Conservation (phyloP, 2,113 vertebrate genomes). For the Micromys minutus region DNA sequence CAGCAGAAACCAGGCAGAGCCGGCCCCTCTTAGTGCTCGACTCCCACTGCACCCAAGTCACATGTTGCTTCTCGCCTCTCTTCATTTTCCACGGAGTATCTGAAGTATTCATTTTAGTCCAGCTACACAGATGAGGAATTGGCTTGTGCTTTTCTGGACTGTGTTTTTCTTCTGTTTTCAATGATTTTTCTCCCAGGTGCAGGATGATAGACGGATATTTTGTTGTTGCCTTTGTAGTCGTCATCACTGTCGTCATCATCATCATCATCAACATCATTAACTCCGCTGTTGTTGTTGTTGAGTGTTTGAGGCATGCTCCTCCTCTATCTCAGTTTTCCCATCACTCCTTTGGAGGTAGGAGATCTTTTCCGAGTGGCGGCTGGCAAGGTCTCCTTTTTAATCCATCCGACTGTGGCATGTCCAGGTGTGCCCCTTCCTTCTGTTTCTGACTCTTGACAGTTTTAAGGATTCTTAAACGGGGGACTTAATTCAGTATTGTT, state of each 20-base stretch:
- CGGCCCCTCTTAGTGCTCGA: too few relatives aligned
- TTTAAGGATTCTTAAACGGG: neutral
- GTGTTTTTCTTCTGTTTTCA: neutral
- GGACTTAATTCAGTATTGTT: neutral
- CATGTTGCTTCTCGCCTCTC: neutral
- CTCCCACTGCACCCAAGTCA: neutral
- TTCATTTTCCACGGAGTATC: neutral
- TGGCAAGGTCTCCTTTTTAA: neutral
- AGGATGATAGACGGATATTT: neutral
- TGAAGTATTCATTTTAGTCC: neutral
- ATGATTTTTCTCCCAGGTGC: neutral
- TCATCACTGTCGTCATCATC: too few relatives aligned
- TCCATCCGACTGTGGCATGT: neutral
- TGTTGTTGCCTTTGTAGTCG: neutral
- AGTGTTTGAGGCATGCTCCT: neutral
- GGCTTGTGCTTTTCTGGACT: neutral
- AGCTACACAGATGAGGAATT: neutral
- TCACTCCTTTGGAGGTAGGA: neutral
- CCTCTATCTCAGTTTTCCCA: neutral
- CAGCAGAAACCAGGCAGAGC: neutral
- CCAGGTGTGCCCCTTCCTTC: neutral
- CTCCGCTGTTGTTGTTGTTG: neutral
- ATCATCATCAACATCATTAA: too few relatives aligned
- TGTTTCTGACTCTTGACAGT: neutral
- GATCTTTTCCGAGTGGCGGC: neutral